Conservation (phyloP, 2,888 invertebrate genomes). For the Caenorhabditis sp. region DNA sequence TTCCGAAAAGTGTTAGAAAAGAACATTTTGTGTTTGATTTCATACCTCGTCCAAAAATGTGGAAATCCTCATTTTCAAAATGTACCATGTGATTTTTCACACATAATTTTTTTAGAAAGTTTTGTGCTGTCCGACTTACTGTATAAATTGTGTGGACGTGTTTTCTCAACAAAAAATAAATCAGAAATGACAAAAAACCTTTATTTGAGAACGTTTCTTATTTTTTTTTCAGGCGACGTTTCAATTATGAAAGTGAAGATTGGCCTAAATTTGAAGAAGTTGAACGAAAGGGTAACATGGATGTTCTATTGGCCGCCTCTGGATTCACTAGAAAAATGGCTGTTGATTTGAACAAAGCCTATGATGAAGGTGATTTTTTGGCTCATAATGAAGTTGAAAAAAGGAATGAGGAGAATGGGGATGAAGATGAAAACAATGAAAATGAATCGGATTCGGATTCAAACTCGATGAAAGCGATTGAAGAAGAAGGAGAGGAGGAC, state of each 20-base stretch:
- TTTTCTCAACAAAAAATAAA: too few species aligned
- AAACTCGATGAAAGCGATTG: slow-evolving; percentile 16
- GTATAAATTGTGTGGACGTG: too few species aligned
- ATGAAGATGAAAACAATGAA: slow-evolving; percentile 30
- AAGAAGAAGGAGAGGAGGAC: slow-evolving; percentile 34
- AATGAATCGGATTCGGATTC: slow-evolving; percentile 8
- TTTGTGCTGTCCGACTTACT: too few species aligned
- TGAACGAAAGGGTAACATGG: slow-evolving; percentile 79
- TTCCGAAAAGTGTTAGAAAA: too few species aligned
- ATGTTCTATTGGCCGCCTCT: slow-evolving; percentile 88
- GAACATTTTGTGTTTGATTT: too few species aligned
- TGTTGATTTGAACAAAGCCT: slow-evolving; percentile 65
- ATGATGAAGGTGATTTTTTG: slow-evolving; percentile 65
- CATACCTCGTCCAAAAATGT: too few species aligned
- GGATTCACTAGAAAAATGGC: slow-evolving; percentile 81
- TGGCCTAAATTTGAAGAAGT: slow-evolving; percentile 73
- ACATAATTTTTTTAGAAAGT: too few species aligned
- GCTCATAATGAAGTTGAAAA: slow-evolving; percentile 58
- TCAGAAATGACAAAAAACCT: too few species aligned
- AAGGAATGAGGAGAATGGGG: slow-evolving; percentile 27
- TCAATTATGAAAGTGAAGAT: slow-evolving; percentile 83
- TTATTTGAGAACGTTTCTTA: too few species aligned
- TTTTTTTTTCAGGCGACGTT: slow-evolving; percentile 86
- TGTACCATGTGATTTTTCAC: too few species aligned
- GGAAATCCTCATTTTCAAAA: too few species aligned